phyloP scores from a whole-genome alignment of 2,888 invertebrate genomes.

The Troilus luridus region DNA sequence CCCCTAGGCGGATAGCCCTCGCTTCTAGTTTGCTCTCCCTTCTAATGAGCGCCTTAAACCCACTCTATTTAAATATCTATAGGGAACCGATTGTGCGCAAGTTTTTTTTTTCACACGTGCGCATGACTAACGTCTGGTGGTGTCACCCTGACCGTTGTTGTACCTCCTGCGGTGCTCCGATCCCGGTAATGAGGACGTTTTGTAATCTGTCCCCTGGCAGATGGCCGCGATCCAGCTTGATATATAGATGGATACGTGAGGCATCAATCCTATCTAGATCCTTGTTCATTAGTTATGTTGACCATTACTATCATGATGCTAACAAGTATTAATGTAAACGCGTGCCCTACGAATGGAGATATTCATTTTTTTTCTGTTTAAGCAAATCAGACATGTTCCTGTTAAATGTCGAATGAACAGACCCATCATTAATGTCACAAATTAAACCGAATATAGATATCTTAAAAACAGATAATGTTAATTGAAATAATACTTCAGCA shows the following conservation, averaged over 20 bases:
- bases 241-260: background rate
- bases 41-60: constrained; percentile 57
- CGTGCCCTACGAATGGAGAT: background rate
- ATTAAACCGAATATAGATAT: too few species aligned
- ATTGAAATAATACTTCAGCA: too few species aligned
- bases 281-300: background rate
- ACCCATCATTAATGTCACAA: too few species aligned
- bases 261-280: background rate
- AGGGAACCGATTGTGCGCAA: constrained; percentile 6
- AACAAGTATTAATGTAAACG: background rate
- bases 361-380: background rate
- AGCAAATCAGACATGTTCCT: too few species aligned
- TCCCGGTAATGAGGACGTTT: constrained; percentile 43
- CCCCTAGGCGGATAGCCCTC: constrained; percentile 3
- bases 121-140: background rate
- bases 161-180: constrained; percentile 31
- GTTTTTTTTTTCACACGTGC: constrained; percentile 48
- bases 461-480: too few species aligned
- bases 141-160: constrained; percentile 26
- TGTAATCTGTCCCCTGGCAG: constrained; percentile 20
- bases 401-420: too few species aligned
- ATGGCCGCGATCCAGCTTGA: constrained; percentile 14
- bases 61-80: constrained; percentile 53
- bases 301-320: background rate
- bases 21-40: background rate